phyloP scores from a whole-genome alignment of 2,888 invertebrate genomes.

The Drosophila acutilabella region DNA sequence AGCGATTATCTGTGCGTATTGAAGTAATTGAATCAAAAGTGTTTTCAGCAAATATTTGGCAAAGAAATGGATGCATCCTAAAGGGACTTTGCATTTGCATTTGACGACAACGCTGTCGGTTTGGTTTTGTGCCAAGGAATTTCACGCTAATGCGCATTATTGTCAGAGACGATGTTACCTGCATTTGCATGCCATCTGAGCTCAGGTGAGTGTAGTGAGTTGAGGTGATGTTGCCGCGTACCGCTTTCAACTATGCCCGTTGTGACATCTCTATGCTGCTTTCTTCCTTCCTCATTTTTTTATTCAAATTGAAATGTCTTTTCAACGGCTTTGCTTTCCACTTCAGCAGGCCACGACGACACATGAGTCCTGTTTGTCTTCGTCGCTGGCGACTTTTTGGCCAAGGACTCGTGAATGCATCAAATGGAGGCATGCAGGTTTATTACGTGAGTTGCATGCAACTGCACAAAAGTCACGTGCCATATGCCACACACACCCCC shows the following conservation, averaged over 20 bases:
- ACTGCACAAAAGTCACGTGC: conserved; percentile 78
- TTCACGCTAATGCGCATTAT: conserved; percentile 77
- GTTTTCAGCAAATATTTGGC: conserved; percentile 42
- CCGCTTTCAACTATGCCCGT: neutral
- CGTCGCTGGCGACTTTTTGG: conserved; percentile 66
- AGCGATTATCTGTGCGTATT: conserved; percentile 22
- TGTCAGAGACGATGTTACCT: conserved; percentile 46
- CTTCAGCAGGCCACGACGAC: conserved; percentile 76
- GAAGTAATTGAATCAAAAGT: conserved; percentile 42
- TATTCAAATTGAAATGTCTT: conserved; percentile 78
- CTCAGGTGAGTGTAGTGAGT: conserved; percentile 5
- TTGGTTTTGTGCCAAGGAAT: conserved; percentile 59
- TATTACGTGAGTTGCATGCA: conserved; percentile 77
- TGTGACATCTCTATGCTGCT: neutral
- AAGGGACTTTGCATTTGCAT: neutral
- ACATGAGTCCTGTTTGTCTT: conserved; percentile 80
- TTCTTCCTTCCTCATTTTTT: conserved; percentile 1
- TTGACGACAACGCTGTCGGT: conserved; percentile 43
- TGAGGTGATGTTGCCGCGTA: neutral
- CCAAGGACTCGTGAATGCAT: conserved; percentile 57
- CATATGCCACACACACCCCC: conserved; percentile 29
- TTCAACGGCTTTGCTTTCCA: conserved; percentile 79
- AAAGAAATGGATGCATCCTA: conserved; percentile 21
- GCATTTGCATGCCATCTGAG: conserved; percentile 68
- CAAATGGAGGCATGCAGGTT: conserved; percentile 50